Base-by-base conservation (phyloP, 2,888 invertebrate genomes). In the Hirtodrosophila alboralis region DNA sequence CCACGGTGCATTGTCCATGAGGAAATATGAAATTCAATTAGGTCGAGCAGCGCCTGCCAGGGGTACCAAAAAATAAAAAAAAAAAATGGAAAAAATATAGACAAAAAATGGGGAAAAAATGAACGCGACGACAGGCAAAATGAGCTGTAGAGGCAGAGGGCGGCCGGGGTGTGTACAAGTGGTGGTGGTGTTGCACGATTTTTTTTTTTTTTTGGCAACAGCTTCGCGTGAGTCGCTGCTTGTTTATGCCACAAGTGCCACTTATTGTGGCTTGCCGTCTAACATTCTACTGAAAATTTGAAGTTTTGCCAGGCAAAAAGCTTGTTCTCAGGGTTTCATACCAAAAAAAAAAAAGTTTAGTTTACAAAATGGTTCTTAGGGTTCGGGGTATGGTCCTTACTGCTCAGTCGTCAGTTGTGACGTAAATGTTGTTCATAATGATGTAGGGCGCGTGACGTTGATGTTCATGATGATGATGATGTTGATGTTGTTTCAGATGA, bases 1-100 rank as follows among this genome's bases (percentile, higher is more conserved):
- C 23, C 23, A 23, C 23, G 23, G 23, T 23, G 23, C 23, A 23
- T 33, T 44, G 54, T 41, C 74, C 75, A 56, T 49, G 62, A 49
- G 53, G 48, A 69, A 76, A 64, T 71, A 68, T 68, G 36, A 71
- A 83, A 84, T 80, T 83, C 81, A 86, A 83, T 83, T 83, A 77
- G 65, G 62, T 65, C 37, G 8, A 23, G n/a, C n/a, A 23, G 23
- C 7, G 8, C 4, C 23, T 21, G 26, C 12, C 30, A 16, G 5
- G 10, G 41, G 40, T 4, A n/a, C n/a, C n/a, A 18, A 18, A 18
- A 18, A 18, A 18, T 18, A 18, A 5, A 18, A 4, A 28, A 47
- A 59, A 34, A 44, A 58, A 45, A 38, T n/a, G n/a, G n/a, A n/a
- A n/a, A n/a, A n/a, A n/a, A n/a, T n/a, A n/a, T 44, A 53, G 30